These are phyloP conservation scores for Scylla paramamosain DNA, from an alignment of 1,140 invertebrate genomes.

Conservation along the genomic window DNA sequence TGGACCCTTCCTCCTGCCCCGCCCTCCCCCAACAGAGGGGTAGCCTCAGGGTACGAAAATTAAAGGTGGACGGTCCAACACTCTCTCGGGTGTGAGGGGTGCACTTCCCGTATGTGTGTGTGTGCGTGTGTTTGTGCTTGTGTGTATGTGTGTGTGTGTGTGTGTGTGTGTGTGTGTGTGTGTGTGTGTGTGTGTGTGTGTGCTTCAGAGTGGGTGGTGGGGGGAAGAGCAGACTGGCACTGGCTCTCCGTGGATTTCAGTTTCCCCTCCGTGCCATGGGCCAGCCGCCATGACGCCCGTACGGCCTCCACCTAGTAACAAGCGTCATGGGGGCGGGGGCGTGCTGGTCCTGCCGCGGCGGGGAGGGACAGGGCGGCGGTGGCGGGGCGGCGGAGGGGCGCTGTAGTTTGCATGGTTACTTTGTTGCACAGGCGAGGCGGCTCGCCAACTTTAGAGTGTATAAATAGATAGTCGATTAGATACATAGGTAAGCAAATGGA, in stretches of 20 bases:
- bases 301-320: slow-evolving; percentile 50
- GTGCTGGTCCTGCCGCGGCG: background rate
- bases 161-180: too few relatives aligned
- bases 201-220: slow-evolving; percentile 36
- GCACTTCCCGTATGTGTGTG: background rate
- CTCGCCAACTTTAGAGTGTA: background rate
- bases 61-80: slow-evolving; percentile 60
- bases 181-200: slow-evolving; percentile 34
- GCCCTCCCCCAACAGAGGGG: slow-evolving; percentile 38
- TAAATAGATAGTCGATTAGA: too few relatives aligned
- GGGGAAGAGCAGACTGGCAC: background rate
- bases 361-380: background rate
- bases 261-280: background rate
- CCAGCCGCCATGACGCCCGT: background rate
- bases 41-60: slow-evolving; percentile 66
- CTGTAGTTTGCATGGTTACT: too few relatives aligned
- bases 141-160: too few relatives aligned
- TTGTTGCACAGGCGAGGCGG: too few relatives aligned
- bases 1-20: background rate
- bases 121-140: too few relatives aligned
- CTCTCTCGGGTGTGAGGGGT: slow-evolving; percentile 9
- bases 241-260: too few relatives aligned
- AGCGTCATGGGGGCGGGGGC: slow-evolving; percentile 24
- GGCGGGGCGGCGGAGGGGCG: background rate
- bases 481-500: background rate